These are phyloP conservation scores for Caerostris darwini DNA, from an alignment of 1,140 invertebrate genomes.

Conservation along the genomic window DNA sequence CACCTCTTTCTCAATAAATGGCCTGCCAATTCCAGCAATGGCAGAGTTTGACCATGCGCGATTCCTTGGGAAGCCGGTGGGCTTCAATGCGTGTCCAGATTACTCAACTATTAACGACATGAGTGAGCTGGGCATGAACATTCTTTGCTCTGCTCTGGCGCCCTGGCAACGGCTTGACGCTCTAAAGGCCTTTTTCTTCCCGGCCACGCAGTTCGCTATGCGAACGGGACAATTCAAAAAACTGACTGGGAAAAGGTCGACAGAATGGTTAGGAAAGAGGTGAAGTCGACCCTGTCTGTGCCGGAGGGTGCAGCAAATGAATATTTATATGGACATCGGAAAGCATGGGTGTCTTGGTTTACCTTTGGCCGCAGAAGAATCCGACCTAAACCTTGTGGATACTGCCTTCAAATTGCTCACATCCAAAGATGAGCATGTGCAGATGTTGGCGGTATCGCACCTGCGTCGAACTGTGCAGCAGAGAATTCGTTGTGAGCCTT, in stretches of 20 bases:
- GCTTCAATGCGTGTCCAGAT: neutral
- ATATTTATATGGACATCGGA: neutral
- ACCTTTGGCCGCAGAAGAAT: neutral
- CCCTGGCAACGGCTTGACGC: conserved; percentile 28
- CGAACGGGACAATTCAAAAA: neutral
- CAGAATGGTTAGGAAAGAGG: neutral
- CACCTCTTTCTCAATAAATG: neutral
- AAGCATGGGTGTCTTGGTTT: neutral
- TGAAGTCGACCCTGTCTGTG: neutral
- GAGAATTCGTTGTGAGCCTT: fast-evolving
- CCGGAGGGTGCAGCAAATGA: neutral
- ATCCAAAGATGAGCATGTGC: neutral
- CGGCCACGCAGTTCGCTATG: neutral
- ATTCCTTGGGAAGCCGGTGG: neutral
- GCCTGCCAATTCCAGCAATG: neutral
- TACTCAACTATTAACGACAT: no score
- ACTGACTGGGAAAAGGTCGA: neutral
- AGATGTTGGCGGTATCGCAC: fast-evolving
- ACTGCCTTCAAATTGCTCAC: conserved; percentile 17
- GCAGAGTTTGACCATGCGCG: neutral
- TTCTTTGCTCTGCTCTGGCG: neutral
- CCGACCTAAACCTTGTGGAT: neutral
- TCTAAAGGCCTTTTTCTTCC: neutral
- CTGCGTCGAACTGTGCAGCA: neutral
- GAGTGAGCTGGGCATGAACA: neutral